These are phyloP conservation scores for Eupleurogrammus muticus DNA, from an alignment of 2,797 vertebrate species.

Conservation along the genomic window DNA sequence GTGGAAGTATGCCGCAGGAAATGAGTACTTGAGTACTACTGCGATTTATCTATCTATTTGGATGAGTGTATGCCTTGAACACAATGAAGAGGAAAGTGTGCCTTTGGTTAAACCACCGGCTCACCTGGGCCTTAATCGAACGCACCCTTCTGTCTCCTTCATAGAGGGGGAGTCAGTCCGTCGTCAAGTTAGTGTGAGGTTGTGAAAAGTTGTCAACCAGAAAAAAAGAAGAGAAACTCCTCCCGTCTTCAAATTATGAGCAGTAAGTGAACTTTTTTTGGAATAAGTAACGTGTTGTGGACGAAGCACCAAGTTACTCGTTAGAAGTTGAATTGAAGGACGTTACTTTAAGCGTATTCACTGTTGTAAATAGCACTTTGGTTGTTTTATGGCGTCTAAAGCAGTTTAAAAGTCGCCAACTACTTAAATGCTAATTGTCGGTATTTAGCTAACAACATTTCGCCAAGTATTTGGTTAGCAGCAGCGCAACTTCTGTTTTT, in stretches of 20 bases:
- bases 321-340: neutral
- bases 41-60: no score
- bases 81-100: no score
- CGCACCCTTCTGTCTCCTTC: conserved; percentile 63
- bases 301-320: conserved; percentile 9
- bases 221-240: conserved; percentile 86
- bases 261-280: conserved; percentile 85
- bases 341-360: neutral
- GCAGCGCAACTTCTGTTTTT: conserved; percentile 2
- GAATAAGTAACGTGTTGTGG: conserved; percentile 44
- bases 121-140: neutral
- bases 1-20: no score
- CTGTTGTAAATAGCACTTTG: neutral
- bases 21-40: no score
- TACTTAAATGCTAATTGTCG: conserved; percentile 63
- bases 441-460: conserved; percentile 57
- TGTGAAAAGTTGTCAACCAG: conserved; percentile 86
- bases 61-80: no score
- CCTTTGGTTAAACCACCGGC: neutral
- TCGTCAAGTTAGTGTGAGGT: conserved; percentile 86
- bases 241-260: conserved; percentile 87
- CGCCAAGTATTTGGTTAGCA: conserved; percentile 23
- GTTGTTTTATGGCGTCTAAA: conserved; percentile 43
- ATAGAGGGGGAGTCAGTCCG: conserved; percentile 48
- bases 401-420: conserved; percentile 64